phyloP scores from a whole-genome alignment of 1,140 invertebrate genomes.

The Heliconius melpomene region DNA sequence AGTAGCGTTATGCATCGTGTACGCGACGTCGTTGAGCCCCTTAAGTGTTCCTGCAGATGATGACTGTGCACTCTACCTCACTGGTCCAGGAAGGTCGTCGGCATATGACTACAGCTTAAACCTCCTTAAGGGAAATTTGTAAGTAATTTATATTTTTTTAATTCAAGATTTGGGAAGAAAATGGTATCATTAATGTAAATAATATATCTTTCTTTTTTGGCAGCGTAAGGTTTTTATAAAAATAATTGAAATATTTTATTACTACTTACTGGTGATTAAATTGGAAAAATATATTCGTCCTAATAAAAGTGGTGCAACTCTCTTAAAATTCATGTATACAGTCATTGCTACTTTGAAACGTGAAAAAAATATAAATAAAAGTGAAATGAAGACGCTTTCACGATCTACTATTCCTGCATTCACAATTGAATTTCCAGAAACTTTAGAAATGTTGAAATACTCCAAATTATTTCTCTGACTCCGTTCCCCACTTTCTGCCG shows the following conservation, averaged over 20 bases:
- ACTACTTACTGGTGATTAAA: too few relatives aligned
- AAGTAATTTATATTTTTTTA: conserved; percentile 44
- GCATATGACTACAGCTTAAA: conserved; percentile 92
- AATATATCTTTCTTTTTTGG: too few relatives aligned
- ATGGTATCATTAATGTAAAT: too few relatives aligned
- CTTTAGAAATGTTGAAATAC: not conserved
- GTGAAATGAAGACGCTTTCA: not conserved
- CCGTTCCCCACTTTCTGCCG: too few relatives aligned
- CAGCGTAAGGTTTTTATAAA: too few relatives aligned
- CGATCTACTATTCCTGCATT: not conserved
- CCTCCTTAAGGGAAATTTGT: conserved; percentile 85
- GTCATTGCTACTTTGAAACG: not conserved
- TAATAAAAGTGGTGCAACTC: too few relatives aligned
- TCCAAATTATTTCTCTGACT: too few relatives aligned
- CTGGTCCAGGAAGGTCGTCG: conserved; percentile 87
- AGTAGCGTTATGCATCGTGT: conserved; percentile 63
- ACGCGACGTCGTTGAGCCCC: conserved; percentile 53
- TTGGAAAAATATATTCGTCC: too few relatives aligned
- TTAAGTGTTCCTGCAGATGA: conserved; percentile 72
- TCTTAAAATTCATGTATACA: not conserved
- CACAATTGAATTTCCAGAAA: not conserved
- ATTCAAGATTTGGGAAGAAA: too few relatives aligned
- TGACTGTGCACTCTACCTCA: conserved; percentile 89
- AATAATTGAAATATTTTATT: too few relatives aligned
- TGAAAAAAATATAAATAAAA: conserved; percentile 13